Evolutionary conservation across 2,113 vertebrate species (phyloP).

Genomic region (Boulengerochromis microlepis): DNA sequence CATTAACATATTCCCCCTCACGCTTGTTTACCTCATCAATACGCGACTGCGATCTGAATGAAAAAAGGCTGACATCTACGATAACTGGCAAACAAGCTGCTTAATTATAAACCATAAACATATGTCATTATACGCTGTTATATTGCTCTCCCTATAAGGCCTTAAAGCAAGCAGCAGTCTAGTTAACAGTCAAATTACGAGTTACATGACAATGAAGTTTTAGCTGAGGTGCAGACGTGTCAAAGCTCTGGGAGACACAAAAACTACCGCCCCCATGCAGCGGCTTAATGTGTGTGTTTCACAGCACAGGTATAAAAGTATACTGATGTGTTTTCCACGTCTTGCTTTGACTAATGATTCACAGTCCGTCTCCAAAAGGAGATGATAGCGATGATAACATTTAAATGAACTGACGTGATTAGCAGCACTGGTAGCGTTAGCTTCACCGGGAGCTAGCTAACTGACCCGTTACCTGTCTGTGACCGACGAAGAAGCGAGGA

Average conservation of each 20-base stretch:
- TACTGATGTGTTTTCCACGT: background rate
- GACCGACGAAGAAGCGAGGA: background rate
- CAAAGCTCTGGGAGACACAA: background rate
- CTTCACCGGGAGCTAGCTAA: background rate
- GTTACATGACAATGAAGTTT: background rate
- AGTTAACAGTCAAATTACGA: background rate
- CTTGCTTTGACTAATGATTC: fast-evolving
- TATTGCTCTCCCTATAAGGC: background rate
- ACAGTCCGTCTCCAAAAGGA: background rate
- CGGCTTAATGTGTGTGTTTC: background rate
- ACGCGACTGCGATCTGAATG: background rate
- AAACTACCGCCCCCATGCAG: background rate
- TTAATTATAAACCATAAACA: background rate
- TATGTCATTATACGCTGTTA: background rate
- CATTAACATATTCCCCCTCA: background rate
- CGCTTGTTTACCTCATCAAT: background rate
- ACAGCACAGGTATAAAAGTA: background rate
- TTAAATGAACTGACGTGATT: background rate
- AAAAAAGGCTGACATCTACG: background rate
- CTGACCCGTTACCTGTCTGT: constrained; percentile 40
- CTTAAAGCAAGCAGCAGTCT: background rate
- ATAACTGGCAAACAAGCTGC: background rate
- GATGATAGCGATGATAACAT: too few relatives aligned
- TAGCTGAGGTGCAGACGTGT: background rate
- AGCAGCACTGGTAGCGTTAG: background rate